These are phyloP conservation scores for Hyperoodon ampullatus DNA, from an alignment of 2,113 vertebrate genomes.

Conservation along the genomic window DNA sequence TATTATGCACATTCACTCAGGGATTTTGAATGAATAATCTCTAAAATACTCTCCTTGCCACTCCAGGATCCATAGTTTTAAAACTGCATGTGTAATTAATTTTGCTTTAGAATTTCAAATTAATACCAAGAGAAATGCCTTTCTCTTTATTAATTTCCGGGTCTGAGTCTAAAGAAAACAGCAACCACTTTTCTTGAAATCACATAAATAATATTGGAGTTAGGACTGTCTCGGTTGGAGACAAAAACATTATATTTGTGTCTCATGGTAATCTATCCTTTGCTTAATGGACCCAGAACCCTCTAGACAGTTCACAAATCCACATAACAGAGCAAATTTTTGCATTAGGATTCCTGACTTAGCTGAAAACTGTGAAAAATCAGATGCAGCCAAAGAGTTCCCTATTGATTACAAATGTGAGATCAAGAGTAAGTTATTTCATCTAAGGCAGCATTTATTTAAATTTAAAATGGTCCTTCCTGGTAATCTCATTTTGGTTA, in stretches of 20 bases:
- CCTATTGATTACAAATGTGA: constrained; percentile 70
- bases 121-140: constrained; percentile 66
- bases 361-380: constrained; percentile 70
- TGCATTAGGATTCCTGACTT: constrained; percentile 78
- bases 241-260: constrained; percentile 78
- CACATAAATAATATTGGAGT: constrained; percentile 48
- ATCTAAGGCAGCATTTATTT: constrained; percentile 78
- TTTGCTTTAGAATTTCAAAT: constrained; percentile 75
- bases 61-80: constrained; percentile 64
- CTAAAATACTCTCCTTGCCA: constrained; percentile 37
- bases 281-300: constrained; percentile 82
- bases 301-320: constrained; percentile 83
- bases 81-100: constrained; percentile 73
- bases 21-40: constrained; percentile 56
- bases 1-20: constrained; percentile 35
- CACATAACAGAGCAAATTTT: constrained; percentile 73
- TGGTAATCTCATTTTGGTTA: constrained; percentile 72
- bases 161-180: constrained; percentile 65
- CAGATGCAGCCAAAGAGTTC: constrained; percentile 71
- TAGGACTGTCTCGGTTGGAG: constrained; percentile 73
- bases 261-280: constrained; percentile 80
- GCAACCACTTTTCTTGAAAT: constrained; percentile 71
- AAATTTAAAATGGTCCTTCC: constrained; percentile 77
- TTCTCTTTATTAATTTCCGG: constrained; percentile 71
- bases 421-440: constrained; percentile 76